Evolutionary conservation across 1,140 invertebrate species (phyloP).

Genomic region (Olivierus martensii): DNA sequence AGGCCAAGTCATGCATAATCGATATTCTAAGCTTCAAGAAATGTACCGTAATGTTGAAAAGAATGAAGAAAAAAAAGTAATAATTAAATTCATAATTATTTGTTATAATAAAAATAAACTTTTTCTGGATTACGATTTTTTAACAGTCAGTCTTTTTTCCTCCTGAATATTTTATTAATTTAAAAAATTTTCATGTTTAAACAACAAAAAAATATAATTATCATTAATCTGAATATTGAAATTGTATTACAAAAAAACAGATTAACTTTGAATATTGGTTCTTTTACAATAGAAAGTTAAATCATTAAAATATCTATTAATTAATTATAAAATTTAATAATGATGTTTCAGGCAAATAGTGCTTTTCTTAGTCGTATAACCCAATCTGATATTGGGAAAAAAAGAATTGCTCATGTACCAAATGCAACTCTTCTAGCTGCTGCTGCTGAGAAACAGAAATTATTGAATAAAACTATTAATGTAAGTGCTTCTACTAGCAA

Average conservation of each 20-base stretch:
- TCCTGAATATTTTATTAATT: too few relatives aligned
- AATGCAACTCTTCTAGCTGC: conserved; percentile 13
- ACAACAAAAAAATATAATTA: too few relatives aligned
- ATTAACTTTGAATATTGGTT: too few relatives aligned
- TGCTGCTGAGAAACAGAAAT: background rate
- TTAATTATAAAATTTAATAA: background rate
- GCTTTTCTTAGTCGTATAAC: background rate
- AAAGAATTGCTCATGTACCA: conserved; percentile 24
- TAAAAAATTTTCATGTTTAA: too few relatives aligned
- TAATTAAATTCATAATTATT: background rate
- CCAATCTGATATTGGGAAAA: conserved; percentile 8
- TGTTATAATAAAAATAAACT: background rate
- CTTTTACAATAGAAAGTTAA: too few relatives aligned
- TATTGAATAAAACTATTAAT: background rate
- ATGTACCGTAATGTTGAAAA: conserved; percentile 18
- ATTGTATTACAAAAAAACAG: too few relatives aligned
- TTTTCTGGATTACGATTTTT: too few relatives aligned
- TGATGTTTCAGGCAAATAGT: conserved; percentile 1
- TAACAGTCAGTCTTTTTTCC: too few relatives aligned
- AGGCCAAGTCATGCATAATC: conserved; percentile 30
- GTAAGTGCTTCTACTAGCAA: background rate
- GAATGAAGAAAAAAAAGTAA: conserved; percentile 18
- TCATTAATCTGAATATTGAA: too few relatives aligned
- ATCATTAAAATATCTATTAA: conserved; percentile 3
- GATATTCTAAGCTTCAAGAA: conserved; percentile 27